Evolutionary conservation across 1,140 invertebrate species (phyloP), one percentile per base, ranked within the genome.

Genomic region (Homarus americanus): DNA sequence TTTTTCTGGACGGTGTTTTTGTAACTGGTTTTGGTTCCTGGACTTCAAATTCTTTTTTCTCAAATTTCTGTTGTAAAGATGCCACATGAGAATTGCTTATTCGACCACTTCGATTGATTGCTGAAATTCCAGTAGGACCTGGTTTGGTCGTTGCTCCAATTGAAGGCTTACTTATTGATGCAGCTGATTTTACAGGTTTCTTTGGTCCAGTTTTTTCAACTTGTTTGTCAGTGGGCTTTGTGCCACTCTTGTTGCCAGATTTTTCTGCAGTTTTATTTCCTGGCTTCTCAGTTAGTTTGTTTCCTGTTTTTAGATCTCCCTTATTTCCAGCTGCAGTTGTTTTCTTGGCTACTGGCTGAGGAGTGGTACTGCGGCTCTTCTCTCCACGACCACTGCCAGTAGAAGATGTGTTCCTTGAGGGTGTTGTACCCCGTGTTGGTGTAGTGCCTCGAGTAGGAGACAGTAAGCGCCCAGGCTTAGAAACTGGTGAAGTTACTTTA

Each of bases 41-140:
- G 24, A 49, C 41, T 32, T 91, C 89, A 28, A 63, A 66, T 69
- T 91, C 82, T 49, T 93, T 91, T 76, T 93, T 93, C 72, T 93
- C 92, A 91, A 93, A 93, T 72, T 92, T 93, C 49, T 93, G 92
- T 84, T 93, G 92, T 20, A 93, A 41, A 15, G 92, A 91, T 32
- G 92, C 92, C 38, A 93, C 92, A 49, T 90, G 82, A 17, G 91
- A 92, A 49, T 83, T 93, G 58, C 91, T 91, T 44, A 58, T 76
- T 12, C 88, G 36, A 36, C 66, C 72, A 15, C 63, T 69, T 38
- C 88, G 36, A 40, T 69, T 58, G 24, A 36, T 82, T 20, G 28
- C 40, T 28, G 82, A 38, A 24, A 53, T 86, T 69, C 66, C 89
- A 28, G 84, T 10, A 38, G 83, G 66, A 9, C 63, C 28, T n/a